Percentiles rank a stretch among this genome's conserved stretches.
Evolutionary conservation across 1,140 invertebrate genomes (phyloP).

Genomic region (Potamilus streckersoni): DNA sequence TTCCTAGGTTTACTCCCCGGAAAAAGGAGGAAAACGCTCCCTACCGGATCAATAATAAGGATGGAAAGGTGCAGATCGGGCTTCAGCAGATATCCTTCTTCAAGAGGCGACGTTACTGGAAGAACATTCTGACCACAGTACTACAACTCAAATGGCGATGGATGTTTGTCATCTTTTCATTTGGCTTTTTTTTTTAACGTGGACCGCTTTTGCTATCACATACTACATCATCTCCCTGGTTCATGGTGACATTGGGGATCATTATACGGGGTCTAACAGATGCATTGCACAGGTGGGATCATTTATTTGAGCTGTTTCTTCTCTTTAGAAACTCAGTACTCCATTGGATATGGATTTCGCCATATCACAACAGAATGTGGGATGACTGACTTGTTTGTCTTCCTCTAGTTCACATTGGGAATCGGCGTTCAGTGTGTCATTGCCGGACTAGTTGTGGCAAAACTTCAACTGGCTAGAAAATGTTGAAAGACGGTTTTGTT

Average conservation of each 20-base stretch:
- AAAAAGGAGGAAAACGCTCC: not conserved
- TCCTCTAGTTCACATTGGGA: slow-evolving; percentile 92
- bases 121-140: slow-evolving; percentile 27
- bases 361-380: slow-evolving; percentile 93
- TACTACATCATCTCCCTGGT: slow-evolving; percentile 94
- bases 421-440: slow-evolving; percentile 83
- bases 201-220: slow-evolving; percentile 89
- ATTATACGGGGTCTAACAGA: slow-evolving; percentile 48
- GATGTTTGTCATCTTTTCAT: slow-evolving; percentile 90
- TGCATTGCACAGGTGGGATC: slow-evolving; percentile 40
- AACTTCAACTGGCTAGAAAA: slow-evolving; percentile 82
- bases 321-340: slow-evolving; percentile 69
- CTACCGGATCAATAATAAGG: slow-evolving; percentile 22
- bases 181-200: slow-evolving; percentile 91
- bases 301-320: slow-evolving; percentile 64
- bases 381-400: slow-evolving; percentile 94
- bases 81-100: slow-evolving; percentile 23
- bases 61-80: slow-evolving; percentile 28
- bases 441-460: slow-evolving; percentile 77
- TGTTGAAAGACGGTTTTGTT: slow-evolving; percentile 92
- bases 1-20: not conserved
- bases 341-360: slow-evolving; percentile 70
- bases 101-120: slow-evolving; percentile 25
- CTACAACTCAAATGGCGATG: slow-evolving; percentile 85
- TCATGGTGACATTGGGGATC: slow-evolving; percentile 84